These are phyloP conservation scores for Gadopsis bispinosus DNA, from an alignment of 2,797 vertebrate genomes.

Conservation along the genomic window DNA sequence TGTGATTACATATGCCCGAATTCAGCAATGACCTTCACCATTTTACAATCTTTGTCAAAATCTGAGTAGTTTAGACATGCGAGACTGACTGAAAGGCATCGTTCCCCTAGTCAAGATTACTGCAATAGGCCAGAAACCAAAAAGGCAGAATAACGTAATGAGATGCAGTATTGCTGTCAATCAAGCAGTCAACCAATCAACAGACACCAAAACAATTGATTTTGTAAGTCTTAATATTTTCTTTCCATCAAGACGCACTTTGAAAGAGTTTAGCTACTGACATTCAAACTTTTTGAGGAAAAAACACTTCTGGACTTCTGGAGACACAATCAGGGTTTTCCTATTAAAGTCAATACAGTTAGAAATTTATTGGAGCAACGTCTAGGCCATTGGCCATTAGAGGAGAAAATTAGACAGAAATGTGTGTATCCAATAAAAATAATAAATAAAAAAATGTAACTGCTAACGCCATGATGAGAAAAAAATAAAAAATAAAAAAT, in stretches of 20 bases:
- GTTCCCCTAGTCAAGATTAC: neutral
- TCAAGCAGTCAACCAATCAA: neutral
- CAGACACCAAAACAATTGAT: neutral
- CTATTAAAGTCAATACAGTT: neutral
- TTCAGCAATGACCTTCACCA: neutral
- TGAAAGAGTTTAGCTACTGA: neutral
- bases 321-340: neutral
- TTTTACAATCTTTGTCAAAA: neutral
- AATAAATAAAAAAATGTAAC: neutral
- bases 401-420: neutral
- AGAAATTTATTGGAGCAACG: neutral
- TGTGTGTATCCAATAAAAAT: neutral
- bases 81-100: neutral
- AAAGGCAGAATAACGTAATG: neutral
- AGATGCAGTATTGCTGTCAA: neutral
- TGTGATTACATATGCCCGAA: neutral
- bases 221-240: neutral
- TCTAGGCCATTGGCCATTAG: neutral
- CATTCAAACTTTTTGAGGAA: no score
- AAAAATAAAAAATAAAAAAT: no score
- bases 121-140: no score
- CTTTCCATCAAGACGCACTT: neutral
- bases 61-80: neutral
- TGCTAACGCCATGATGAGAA: neutral
- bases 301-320: neutral